These are phyloP conservation scores for Nemotelus pantherinus DNA, from an alignment of 2,888 invertebrate species.

Conservation along the genomic window DNA sequence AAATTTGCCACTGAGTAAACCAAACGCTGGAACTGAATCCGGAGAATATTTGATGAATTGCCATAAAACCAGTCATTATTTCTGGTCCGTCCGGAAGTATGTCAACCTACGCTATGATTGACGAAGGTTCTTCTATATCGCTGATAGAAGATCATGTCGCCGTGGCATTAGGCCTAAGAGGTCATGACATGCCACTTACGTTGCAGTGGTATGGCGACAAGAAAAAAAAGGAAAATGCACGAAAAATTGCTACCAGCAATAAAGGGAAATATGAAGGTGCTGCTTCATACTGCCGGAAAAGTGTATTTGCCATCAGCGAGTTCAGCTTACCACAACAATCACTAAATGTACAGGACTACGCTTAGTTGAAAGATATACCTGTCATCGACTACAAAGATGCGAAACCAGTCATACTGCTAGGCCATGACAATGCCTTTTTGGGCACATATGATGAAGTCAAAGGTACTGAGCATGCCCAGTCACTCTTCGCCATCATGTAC, in stretches of 20 bases:
- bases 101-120: slow-evolving; percentile 42
- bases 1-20: background rate
- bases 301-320: background rate
- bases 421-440: background rate
- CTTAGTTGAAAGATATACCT: background rate
- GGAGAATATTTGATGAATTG: background rate
- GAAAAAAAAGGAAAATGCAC: background rate
- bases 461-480: background rate
- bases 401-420: background rate
- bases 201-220: slow-evolving; percentile 21
- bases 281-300: background rate
- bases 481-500: background rate
- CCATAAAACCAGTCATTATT: slow-evolving; percentile 24
- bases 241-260: background rate
- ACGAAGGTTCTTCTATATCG: slow-evolving; percentile 49
- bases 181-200: slow-evolving; percentile 45
- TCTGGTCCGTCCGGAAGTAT: slow-evolving; percentile 28
- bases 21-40: background rate
- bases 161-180: slow-evolving; percentile 46
- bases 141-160: slow-evolving; percentile 46
- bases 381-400: background rate
- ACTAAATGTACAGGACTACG: background rate
- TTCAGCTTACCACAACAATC: background rate
- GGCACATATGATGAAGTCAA: background rate
- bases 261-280: background rate